A percentile compares a stretch with the other conserved stretches of the same genome.
Evolutionary conservation across 1,140 invertebrate species (phyloP).

Genomic region (Drosophila miranda): DNA sequence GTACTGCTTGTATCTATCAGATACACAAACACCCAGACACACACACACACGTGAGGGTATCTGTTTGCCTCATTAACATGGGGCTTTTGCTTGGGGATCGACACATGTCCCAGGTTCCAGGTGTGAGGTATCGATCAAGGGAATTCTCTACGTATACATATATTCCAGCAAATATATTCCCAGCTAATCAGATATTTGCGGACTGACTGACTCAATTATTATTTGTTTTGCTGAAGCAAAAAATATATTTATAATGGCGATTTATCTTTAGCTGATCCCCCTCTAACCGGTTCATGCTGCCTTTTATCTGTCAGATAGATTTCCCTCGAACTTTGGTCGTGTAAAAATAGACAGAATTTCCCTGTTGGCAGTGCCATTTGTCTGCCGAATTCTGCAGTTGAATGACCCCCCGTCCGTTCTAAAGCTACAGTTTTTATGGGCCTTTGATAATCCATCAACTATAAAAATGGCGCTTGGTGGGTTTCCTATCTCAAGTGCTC

Average conservation of each 20-base stretch:
- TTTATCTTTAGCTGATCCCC: conserved; percentile 41
- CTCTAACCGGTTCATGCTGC: conserved; percentile 55
- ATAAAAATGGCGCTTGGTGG: neutral
- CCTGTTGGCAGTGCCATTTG: conserved; percentile 32
- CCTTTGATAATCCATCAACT: neutral
- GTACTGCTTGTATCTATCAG: conserved; percentile 38
- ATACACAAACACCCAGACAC: conserved; percentile 14
- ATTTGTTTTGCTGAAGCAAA: conserved; percentile 22
- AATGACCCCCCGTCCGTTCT: conserved; percentile 14
- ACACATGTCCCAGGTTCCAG: conserved; percentile 36
- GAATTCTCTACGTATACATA: too few relatives aligned
- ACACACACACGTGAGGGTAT: conserved; percentile 22
- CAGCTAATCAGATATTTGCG: conserved; percentile 24
- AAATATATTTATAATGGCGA: conserved; percentile 10
- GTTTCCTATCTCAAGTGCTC: conserved; percentile 19
- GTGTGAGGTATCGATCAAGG: neutral
- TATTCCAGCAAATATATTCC: neutral
- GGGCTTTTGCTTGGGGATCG: conserved; percentile 19
- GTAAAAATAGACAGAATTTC: conserved; percentile 52
- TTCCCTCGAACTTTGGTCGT: conserved; percentile 25
- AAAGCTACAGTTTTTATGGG: conserved; percentile 3
- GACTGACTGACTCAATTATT: conserved; percentile 15
- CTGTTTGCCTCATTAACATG: conserved; percentile 40
- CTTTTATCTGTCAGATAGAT: conserved; percentile 12
- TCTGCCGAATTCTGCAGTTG: conserved; percentile 10